These are phyloP conservation scores for Naso thynnoides DNA, from an alignment of 2,797 vertebrate genomes.

Conservation along the genomic window DNA sequence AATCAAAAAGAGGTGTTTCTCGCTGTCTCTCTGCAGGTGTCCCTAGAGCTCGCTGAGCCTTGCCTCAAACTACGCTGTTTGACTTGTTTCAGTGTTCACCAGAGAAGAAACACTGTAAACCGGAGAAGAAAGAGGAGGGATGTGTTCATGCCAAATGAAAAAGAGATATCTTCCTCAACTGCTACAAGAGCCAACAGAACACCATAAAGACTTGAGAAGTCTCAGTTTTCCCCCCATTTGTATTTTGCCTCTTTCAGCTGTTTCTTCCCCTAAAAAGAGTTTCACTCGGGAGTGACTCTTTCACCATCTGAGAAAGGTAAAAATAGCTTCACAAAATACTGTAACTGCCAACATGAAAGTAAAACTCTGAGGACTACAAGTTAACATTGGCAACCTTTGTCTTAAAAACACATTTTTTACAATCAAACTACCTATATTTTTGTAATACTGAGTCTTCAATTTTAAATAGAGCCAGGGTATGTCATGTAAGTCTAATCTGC, in stretches of 20 bases:
- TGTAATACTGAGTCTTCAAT: conserved; percentile 13
- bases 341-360: conserved; percentile 38
- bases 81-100: conserved; percentile 58
- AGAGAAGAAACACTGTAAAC: conserved; percentile 58
- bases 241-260: conserved; percentile 34
- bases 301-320: conserved; percentile 47
- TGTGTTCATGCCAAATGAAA: conserved; percentile 53
- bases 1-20: conserved; percentile 63
- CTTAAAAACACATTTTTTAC: conserved; percentile 24
- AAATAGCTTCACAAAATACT: conserved; percentile 62
- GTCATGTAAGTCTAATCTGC: background rate
- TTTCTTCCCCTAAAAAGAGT: conserved; percentile 42
- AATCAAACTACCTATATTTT: conserved; percentile 23
- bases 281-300: conserved; percentile 46
- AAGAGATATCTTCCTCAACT: conserved; percentile 59
- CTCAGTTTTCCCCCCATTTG: conserved; percentile 27
- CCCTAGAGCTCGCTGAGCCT: conserved; percentile 53
- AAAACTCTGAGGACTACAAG: conserved; percentile 37
- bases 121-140: conserved; percentile 56
- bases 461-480: background rate
- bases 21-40: conserved; percentile 64
- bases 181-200: conserved; percentile 48
- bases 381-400: conserved; percentile 33
- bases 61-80: conserved; percentile 65
- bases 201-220: conserved; percentile 42